phyloP scores from a whole-genome alignment of 2,888 invertebrate genomes.

The Macrophya annulata region DNA sequence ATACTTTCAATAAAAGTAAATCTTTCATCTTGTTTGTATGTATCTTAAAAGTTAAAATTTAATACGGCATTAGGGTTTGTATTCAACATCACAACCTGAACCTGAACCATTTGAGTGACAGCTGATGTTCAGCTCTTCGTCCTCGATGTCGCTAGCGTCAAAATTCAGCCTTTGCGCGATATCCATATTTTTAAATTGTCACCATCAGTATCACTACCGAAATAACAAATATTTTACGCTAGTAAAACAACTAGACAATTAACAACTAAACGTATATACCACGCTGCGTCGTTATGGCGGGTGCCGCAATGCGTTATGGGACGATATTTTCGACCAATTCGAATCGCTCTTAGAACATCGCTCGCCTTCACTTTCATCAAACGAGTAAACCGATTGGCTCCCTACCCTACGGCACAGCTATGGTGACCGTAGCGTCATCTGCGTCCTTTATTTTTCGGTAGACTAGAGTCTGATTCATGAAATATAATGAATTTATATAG shows the following conservation, averaged over 20 bases:
- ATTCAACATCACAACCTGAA: slow-evolving; percentile 83
- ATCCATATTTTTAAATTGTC: slow-evolving; percentile 71
- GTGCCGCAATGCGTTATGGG: slow-evolving; percentile 67
- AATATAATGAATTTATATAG: slow-evolving; percentile 7
- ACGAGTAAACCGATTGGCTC: slow-evolving; percentile 65
- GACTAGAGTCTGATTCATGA: not conserved
- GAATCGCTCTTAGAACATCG: slow-evolving; percentile 51
- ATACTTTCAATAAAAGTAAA: not conserved
- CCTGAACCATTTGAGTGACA: slow-evolving; percentile 80
- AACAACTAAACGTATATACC: slow-evolving; percentile 65
- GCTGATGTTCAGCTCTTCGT: slow-evolving; percentile 83
- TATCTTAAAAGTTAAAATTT: not conserved
- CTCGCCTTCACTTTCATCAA: slow-evolving; percentile 56
- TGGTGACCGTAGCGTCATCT: slow-evolving; percentile 41
- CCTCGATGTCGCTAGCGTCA: slow-evolving; percentile 76
- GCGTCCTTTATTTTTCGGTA: not conserved
- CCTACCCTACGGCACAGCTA: slow-evolving; percentile 57
- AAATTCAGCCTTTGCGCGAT: slow-evolving; percentile 76
- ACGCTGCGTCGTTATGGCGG: slow-evolving; percentile 74
- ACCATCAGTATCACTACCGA: slow-evolving; percentile 61
- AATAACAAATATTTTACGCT: slow-evolving; percentile 52
- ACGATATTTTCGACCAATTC: slow-evolving; percentile 65
- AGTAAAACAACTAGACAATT: slow-evolving; percentile 58
- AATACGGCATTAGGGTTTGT: slow-evolving; percentile 14
- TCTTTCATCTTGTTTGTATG: not conserved